Evolutionary conservation across 2,888 invertebrate species (phyloP).

Genomic region (Pycnomerus fuliginosus): DNA sequence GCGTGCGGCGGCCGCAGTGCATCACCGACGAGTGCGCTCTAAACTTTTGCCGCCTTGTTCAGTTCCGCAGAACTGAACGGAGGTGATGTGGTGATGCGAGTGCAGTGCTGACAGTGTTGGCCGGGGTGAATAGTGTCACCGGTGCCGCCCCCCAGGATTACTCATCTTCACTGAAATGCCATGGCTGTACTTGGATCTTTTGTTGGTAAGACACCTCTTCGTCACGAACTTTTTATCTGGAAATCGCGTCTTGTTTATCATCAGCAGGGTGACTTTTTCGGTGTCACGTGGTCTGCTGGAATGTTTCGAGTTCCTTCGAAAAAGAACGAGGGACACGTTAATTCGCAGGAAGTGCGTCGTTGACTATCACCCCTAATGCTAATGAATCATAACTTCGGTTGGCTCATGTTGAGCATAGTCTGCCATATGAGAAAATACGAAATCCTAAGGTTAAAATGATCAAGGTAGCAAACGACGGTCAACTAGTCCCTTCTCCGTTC

Average conservation of each 20-base stretch:
- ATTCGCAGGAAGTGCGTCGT: not conserved
- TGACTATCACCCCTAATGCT: no score
- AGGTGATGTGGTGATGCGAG: constrained; percentile 19
- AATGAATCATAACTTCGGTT: no score
- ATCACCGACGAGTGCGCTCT: constrained; percentile 38
- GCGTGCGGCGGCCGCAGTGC: constrained; percentile 38
- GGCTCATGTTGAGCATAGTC: no score
- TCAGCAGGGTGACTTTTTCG: constrained; percentile 1
- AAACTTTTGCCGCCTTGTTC: constrained; percentile 29
- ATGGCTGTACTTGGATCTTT: constrained; percentile 53
- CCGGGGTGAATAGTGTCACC: constrained; percentile 21
- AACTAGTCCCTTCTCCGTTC: constrained; percentile 14
- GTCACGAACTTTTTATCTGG: not conserved
- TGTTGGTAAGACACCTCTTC: constrained; percentile 42
- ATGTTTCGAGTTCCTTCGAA: not conserved
- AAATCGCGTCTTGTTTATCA: not conserved
- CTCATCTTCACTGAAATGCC: constrained; percentile 32
- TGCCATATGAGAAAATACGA: no score
- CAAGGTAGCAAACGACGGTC: no score
- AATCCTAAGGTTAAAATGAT: no score
- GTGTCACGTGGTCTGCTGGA: not conserved
- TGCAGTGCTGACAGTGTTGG: constrained; percentile 11
- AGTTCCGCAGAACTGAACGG: constrained; percentile 39
- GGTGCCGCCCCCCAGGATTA: constrained; percentile 14
- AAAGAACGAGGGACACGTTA: not conserved